phyloP scores from a whole-genome alignment of 2,797 vertebrate species.

The Chelon labrosus region DNA sequence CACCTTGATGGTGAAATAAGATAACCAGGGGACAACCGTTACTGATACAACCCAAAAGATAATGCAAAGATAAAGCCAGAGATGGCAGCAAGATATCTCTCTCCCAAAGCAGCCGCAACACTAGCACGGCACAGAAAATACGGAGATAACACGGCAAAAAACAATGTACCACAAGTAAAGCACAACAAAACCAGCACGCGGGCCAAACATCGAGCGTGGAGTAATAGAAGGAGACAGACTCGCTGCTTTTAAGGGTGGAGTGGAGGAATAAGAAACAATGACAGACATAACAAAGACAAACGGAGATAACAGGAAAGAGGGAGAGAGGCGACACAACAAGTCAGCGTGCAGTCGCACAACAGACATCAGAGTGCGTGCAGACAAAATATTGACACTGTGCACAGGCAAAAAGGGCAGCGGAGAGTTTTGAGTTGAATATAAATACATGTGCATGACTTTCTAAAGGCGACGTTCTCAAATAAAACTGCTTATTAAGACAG shows the following conservation, averaged over 20 bases:
- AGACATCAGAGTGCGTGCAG: slow-evolving; percentile 46
- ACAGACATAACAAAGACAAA: slow-evolving; percentile 70
- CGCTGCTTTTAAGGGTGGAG: slow-evolving; percentile 53
- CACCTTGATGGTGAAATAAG: slow-evolving; percentile 57
- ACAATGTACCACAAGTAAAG: slow-evolving; percentile 50
- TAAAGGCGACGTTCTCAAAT: slow-evolving; percentile 7
- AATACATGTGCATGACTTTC: slow-evolving; percentile 40
- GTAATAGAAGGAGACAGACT: slow-evolving; percentile 59
- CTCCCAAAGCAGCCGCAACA: slow-evolving; percentile 41
- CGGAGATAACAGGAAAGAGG: slow-evolving; percentile 52
- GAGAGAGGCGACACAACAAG: slow-evolving; percentile 31
- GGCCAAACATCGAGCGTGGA: slow-evolving; percentile 52
- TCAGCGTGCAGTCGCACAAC: slow-evolving; percentile 39
- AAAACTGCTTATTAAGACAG: slow-evolving; percentile 13
- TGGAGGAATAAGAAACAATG: slow-evolving; percentile 37
- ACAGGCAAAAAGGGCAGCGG: slow-evolving; percentile 33
- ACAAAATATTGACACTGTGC: slow-evolving; percentile 63
- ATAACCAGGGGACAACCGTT: slow-evolving; percentile 59
- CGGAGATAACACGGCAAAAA: slow-evolving; percentile 34
- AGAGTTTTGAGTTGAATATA: slow-evolving; percentile 25
- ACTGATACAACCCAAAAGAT: slow-evolving; percentile 57
- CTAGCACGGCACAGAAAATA: slow-evolving; percentile 33
- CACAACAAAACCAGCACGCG: slow-evolving; percentile 22
- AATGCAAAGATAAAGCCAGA: slow-evolving; percentile 66
- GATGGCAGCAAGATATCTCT: slow-evolving; percentile 61